phyloP scores from a whole-genome alignment of 2,888 invertebrate species.

The Netelia inedita region DNA sequence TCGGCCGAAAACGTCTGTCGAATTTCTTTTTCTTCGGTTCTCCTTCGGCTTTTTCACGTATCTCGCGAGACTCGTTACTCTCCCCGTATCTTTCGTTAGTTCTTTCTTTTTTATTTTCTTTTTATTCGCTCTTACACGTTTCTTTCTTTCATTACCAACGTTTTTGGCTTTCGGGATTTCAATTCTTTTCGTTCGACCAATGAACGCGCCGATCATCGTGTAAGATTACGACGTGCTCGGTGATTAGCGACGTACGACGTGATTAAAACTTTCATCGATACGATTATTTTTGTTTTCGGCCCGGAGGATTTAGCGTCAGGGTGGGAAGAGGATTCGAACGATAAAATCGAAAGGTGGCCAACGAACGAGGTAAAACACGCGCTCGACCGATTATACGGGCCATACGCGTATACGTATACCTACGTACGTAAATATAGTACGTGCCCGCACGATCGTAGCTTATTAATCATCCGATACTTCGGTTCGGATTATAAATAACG shows the following conservation, averaged over 20 bases:
- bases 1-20: slow-evolving; percentile 57
- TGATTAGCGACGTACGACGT: slow-evolving; percentile 3
- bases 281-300: too few relatives aligned
- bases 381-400: too few relatives aligned
- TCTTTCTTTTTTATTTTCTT: neutral
- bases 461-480: slow-evolving; percentile 50
- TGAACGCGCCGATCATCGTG: slow-evolving; percentile 6
- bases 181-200: slow-evolving; percentile 50
- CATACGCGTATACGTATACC: neutral
- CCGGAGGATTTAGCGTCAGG: neutral
- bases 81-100: neutral
- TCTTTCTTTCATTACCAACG: slow-evolving; percentile 2
- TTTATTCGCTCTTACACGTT: too few relatives aligned
- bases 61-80: slow-evolving; percentile 3
- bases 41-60: neutral
- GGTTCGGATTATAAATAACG: slow-evolving; percentile 73
- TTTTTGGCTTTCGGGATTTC: slow-evolving; percentile 39
- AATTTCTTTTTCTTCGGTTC: slow-evolving; percentile 44
- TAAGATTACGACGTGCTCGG: neutral
- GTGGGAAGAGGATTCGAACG: neutral
- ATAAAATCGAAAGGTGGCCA: slow-evolving; percentile 1
- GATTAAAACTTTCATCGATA: too few relatives aligned
- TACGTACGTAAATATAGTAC: neutral
- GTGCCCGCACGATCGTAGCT: slow-evolving; percentile 20
- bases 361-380: neutral